Conservation (phyloP, 2,888 invertebrate genomes). For the Serripes groenlandicus region DNA sequence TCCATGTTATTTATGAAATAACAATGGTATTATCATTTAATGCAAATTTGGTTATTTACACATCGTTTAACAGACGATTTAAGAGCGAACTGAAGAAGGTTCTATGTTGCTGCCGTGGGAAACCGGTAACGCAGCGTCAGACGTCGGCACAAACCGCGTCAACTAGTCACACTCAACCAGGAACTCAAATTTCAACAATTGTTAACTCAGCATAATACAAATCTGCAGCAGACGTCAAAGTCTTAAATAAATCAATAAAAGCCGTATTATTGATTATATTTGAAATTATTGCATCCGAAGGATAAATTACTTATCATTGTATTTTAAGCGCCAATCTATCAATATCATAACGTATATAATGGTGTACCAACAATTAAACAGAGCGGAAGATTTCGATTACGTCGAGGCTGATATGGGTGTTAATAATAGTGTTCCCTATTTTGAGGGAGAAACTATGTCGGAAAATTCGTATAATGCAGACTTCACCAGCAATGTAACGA, state of each 20-base stretch:
- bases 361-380: constrained; percentile 9
- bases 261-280: too few relatives aligned
- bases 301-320: too few relatives aligned
- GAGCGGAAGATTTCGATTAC: background rate
- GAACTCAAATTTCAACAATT: too few relatives aligned
- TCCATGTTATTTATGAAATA: constrained; percentile 7
- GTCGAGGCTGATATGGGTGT: background rate
- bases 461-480: background rate
- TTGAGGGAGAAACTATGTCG: background rate
- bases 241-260: too few relatives aligned
- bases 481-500: background rate
- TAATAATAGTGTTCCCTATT: background rate
- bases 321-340: too few relatives aligned
- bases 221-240: too few relatives aligned
- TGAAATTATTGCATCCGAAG: too few relatives aligned
- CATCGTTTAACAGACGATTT: constrained; percentile 3
- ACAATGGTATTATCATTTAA: background rate
- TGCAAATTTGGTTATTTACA: constrained; percentile 4
- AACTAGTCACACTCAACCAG: too few relatives aligned
- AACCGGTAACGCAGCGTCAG: too few relatives aligned
- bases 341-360: constrained; percentile 34
- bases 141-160: too few relatives aligned
- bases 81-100: background rate
- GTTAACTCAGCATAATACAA: too few relatives aligned
- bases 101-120: background rate